Conservation (phyloP, 2,797 vertebrate species). For the Tauraco hartlaubi region DNA sequence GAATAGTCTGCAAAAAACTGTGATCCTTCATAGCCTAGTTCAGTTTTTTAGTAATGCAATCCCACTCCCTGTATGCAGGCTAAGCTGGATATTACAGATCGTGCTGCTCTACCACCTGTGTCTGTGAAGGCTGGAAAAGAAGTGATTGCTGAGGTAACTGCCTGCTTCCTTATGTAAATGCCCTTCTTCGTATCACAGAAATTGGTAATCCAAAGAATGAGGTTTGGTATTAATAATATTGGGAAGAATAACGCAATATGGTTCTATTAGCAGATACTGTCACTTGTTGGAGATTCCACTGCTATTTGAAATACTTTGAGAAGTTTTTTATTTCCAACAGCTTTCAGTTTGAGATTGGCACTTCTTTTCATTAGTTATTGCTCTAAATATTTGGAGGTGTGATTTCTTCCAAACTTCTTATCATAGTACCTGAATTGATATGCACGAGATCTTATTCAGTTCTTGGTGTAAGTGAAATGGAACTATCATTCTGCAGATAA, state of each 20-base stretch:
- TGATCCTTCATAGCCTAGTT: not conserved
- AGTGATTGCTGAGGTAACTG: conserved; percentile 10
- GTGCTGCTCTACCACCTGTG: not conserved
- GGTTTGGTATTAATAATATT: not conserved
- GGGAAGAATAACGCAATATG: not conserved
- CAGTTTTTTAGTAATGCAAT: not conserved
- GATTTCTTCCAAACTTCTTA: not conserved
- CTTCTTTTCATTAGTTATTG: not conserved
- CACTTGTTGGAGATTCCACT: not conserved
- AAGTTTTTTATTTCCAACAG: not conserved
- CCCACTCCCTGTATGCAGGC: not conserved
- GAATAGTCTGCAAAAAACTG: not conserved
- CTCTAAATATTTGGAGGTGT: not conserved
- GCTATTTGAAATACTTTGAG: not conserved
- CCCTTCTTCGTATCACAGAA: not conserved
- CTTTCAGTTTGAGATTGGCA: not conserved
- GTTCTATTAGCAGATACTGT: not conserved
- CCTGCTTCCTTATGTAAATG: not conserved
- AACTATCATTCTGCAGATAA: not conserved
- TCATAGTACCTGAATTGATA: not conserved
- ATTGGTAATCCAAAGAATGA: not conserved
- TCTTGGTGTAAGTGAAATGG: not conserved
- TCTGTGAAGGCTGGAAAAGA: not conserved
- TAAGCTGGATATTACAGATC: not conserved
- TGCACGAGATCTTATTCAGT: not conserved